Evolutionary conservation across 2,797 vertebrate species (phyloP).

Genomic region (Trematomus bernacchii): DNA sequence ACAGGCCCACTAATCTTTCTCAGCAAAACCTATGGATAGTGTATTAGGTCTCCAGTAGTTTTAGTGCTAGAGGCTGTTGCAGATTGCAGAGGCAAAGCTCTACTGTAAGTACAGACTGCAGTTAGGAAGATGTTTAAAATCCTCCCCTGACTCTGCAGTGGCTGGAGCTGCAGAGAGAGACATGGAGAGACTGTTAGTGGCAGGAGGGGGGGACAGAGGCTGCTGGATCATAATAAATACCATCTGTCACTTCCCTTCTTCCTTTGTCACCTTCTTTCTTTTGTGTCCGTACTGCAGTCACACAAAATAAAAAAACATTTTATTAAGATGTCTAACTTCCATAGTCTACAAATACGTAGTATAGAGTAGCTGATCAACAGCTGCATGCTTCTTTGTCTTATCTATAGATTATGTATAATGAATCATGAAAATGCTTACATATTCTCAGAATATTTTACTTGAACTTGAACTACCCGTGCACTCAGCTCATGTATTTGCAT

Average conservation of each 20-base stretch:
- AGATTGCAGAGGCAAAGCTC: neutral
- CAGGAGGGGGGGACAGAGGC: slow-evolving; percentile 9
- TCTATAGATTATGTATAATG: no score
- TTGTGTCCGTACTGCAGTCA: neutral
- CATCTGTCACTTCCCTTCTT: neutral
- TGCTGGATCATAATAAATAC: neutral
- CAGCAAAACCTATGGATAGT: neutral
- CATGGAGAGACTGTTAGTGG: slow-evolving; percentile 20
- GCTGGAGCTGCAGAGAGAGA: slow-evolving; percentile 43
- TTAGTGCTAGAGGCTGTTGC: neutral
- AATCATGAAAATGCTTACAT: no score
- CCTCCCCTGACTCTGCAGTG: slow-evolving; percentile 46
- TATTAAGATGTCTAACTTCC: no score
- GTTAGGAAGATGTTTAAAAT: slow-evolving; percentile 19
- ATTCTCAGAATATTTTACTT: no score
- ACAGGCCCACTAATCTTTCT: no score
- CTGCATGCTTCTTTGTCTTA: no score
- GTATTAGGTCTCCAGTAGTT: neutral
- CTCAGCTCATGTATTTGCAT: no score
- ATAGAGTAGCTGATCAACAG: no score
- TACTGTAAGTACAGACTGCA: slow-evolving; percentile 32
- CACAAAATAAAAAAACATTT: neutral
- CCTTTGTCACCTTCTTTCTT: neutral
- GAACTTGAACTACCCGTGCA: no score
- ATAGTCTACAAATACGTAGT: no score